Percentiles rank a stretch among this genome's conserved stretches.
Evolutionary conservation across 2,113 vertebrate genomes (phyloP).

Genomic region (Antennarius striatus): DNA sequence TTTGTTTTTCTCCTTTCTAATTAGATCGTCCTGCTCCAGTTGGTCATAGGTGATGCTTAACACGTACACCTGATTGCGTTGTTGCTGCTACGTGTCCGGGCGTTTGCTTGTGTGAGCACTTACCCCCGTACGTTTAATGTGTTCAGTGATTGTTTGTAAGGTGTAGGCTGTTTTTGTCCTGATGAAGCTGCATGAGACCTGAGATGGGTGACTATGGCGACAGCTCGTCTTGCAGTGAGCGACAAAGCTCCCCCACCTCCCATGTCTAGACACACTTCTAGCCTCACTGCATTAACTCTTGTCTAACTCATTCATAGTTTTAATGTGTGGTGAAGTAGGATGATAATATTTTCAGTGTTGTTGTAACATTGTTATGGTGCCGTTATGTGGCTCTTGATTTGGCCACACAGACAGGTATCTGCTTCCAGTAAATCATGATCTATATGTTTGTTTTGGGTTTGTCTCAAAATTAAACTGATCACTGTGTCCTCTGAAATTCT

Average conservation of each 20-base stretch:
- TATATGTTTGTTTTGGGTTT: too few species aligned
- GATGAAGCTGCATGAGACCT: conserved; percentile 33
- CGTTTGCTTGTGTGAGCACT: conserved; percentile 34
- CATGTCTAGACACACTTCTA: conserved; percentile 22
- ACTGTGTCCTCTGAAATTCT: too few species aligned
- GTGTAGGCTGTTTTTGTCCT: conserved; percentile 57
- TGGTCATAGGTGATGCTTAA: conserved; percentile 45
- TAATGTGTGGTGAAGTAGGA: background rate
- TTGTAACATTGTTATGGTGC: background rate
- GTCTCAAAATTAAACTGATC: too few species aligned
- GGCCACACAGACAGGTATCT: too few species aligned
- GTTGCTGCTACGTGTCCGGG: conserved; percentile 24
- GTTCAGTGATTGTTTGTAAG: conserved; percentile 3
- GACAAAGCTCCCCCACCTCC: conserved; percentile 4
- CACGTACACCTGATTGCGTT: conserved; percentile 52
- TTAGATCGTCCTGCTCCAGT: conserved; percentile 34
- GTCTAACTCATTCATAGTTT: conserved; percentile 11
- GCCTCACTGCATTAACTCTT: background rate
- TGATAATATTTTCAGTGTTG: background rate
- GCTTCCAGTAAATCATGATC: too few species aligned
- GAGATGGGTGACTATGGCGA: conserved; percentile 68
- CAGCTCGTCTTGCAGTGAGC: conserved; percentile 39
- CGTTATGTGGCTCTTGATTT: background rate
- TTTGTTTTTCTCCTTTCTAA: conserved; percentile 40
- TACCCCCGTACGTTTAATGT: conserved; percentile 23